phyloP scores from a whole-genome alignment of 1,140 invertebrate genomes.

The Drosophila trapezifrons region DNA sequence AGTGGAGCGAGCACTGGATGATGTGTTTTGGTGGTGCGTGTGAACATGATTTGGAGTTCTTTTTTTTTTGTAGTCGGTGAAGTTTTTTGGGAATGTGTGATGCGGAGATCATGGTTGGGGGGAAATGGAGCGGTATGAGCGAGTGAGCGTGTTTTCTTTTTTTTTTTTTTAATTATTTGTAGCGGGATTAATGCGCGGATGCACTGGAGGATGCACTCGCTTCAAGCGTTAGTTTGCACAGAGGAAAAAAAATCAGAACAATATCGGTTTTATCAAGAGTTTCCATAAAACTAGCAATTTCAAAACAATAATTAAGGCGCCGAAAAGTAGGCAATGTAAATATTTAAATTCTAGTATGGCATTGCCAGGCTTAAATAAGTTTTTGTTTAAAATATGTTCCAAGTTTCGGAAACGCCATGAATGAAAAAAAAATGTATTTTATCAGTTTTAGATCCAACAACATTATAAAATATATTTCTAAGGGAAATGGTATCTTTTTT shows the following conservation, averaged over 20 bases:
- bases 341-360: neutral
- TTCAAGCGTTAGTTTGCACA: slow-evolving; percentile 39
- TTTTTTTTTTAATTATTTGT: slow-evolving; percentile 28
- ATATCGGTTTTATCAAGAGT: neutral
- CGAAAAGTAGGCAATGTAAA: neutral
- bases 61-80: slow-evolving; percentile 29
- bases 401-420: neutral
- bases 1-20: slow-evolving; percentile 51
- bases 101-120: slow-evolving; percentile 73
- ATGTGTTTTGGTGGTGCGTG: slow-evolving; percentile 37
- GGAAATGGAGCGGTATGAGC: slow-evolving; percentile 79
- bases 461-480: neutral
- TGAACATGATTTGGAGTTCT: slow-evolving; percentile 42
- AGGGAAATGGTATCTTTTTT: neutral
- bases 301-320: neutral
- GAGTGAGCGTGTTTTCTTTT: slow-evolving; percentile 68
- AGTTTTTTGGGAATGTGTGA: slow-evolving; percentile 48
- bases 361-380: neutral
- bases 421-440: neutral
- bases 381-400: neutral
- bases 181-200: slow-evolving; percentile 35
- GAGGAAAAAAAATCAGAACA: slow-evolving; percentile 36
- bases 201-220: slow-evolving; percentile 24
- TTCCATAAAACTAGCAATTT: neutral
- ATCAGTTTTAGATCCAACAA: neutral